Evolutionary conservation across 2,797 vertebrate species (phyloP), one percentile per base, ranked within the genome.

Genomic region (Lutjanus argentimaculatus): DNA sequence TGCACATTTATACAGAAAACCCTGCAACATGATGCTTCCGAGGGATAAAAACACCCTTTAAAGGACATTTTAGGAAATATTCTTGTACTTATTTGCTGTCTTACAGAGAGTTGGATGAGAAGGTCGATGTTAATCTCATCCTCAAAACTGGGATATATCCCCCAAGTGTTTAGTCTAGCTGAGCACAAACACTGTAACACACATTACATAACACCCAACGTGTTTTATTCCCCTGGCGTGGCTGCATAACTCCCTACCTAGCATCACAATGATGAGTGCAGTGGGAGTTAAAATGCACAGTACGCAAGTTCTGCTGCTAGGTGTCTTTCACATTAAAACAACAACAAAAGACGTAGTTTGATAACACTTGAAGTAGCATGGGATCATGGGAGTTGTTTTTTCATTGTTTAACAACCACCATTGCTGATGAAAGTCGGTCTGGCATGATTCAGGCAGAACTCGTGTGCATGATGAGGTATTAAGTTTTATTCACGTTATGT

Each of bases 121-220:
- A 76, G 62, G 74, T 83, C n/a, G 51, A 40, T 77, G 68, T 64
- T 36, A 45, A 59, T 72, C 58, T 65, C 42, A 67, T 67, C 53
- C 53, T 68, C 13, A 70, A 8, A 59, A 51, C 49, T 55, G 70
- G 67, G 1, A 36, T 40, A 3, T 16, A 17, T 22, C 51, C 16
- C 48, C 71, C 61, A 66, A 1, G 46, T 69, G 51, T 77, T 69
- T 51, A 65, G 36, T 61, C 11, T 13, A 36, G 40, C 25, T 52
- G 7, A 75, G 25, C 43, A 48, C 17, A 74, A 58, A 52, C 25
- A 15, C 30, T 22, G 15, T n/a, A 77, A 42, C 56, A 42, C 52
- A 30, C 6, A 16, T 57, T n/a, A 7, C 42, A 21, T 19, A 30
- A 57, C 21, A 17, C 8, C 22, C 45, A 52, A 6, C 13, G 22